Base-by-base conservation (phyloP, 2,888 invertebrate species). In the Cephus spinipes region DNA sequence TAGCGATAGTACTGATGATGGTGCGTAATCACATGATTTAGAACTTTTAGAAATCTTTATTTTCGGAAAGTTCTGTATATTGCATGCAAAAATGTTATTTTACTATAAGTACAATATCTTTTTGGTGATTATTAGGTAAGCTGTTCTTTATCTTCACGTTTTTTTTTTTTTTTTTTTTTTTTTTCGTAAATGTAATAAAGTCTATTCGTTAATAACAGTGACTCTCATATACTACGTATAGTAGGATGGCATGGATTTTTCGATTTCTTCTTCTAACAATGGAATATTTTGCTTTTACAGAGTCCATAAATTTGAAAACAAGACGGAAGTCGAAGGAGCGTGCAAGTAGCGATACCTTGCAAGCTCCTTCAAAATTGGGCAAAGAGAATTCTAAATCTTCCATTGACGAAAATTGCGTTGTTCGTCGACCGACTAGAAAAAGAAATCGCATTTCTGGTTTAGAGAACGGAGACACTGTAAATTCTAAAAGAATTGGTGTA, bases 351-450 rank as follows among this genome's bases (percentile, higher is more conserved):
- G 12, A 23, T 34, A 35, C 30, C 23, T 12, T 35, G 33, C 33
- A 30, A 34, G 74, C 15, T 11, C 12, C 30, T 33, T 35, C 75
- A 35, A 34, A 15, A 23, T 73, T 68, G 75, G 76, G 80, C 34
- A 81, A 80, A 40, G 79, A 81, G 35, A 83, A 83, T 79, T 36
- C 77, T n/a, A 76, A 82, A 33, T 78, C 77, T 1, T 73, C 68
- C 30, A 69, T 11, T 34, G 76, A 76, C 30, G 30, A 75, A 11
- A 36, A 35, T 30, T 78, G 0, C 11, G 55, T 32, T 15, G 73
- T 73, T 11, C 73, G 78, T 30, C 80, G 83, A 12, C 83, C 85
- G 33, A 75, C 83, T 3, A 82, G 83, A 68, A 84, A 85, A 77
- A 81, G 83, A 55, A 85, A 83, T 73, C 82, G 78, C 35, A 79